Evolutionary conservation across 2,888 invertebrate genomes (phyloP), one percentile per base, ranked within the genome.

Genomic region (Ischnus inquisitorius): DNA sequence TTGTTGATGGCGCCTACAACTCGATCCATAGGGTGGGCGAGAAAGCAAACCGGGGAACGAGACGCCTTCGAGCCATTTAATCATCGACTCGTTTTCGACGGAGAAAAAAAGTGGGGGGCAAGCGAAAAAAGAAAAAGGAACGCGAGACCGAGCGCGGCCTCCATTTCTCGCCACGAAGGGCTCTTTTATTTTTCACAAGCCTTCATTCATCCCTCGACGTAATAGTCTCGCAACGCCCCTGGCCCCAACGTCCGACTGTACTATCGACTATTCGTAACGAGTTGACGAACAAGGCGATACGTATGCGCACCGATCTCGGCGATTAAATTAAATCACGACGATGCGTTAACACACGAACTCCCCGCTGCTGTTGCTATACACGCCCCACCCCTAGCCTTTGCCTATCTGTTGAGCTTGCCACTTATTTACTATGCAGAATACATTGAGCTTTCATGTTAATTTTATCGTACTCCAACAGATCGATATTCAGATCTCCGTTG

Each of bases 291-390:
- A 51, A 79, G 69, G 62, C 69, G 67, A 62, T 79, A 71, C 51
- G 71, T 62, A 72, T 79, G 62, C 71, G 79, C 41, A 72, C 64
- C 39, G 34, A 25, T 60, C 60, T 28, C 64, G 51, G 54, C 54
- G 71, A 79, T 79, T 65, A 72, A 79, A 79, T 79, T 72, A 72
- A 79, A 79, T 79, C 79, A 65, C 79, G 71, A 79, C 71, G 64
- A 79, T 65, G 64, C 71, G 79, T 79, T 65, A 79, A 79, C 79
- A 54, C 60, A 69, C 60, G 65, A 25, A 74, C 54, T 67, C 46
- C 60, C 51, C 54, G 41, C 43, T 68, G 46, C 54, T 54, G 48
- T 16, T 60, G 16, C 67, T 51, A 57, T n/a, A 48, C 39, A 14
- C n/a, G 46, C 41, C 51, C 25, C 39, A 16, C 76, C 4, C 28